Conservation (phyloP, 2,797 vertebrate genomes). For the Bovichtus variegatus region DNA sequence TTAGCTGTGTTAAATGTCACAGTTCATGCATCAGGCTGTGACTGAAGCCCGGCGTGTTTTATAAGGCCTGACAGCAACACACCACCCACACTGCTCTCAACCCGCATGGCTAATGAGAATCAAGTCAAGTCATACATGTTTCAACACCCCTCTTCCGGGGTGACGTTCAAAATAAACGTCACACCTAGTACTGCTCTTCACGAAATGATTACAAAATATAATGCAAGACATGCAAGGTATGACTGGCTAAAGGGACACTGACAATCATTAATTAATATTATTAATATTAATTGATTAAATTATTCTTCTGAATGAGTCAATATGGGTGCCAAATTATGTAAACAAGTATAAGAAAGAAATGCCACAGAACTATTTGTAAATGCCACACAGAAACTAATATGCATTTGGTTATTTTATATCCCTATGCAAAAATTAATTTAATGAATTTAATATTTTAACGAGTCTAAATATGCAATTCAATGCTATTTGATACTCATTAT, state of each 20-base stretch:
- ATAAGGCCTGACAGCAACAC: slow-evolving; percentile 61
- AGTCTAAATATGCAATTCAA: too few relatives aligned
- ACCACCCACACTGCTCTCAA: slow-evolving; percentile 4
- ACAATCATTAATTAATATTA: too few relatives aligned
- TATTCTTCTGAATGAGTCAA: too few relatives aligned
- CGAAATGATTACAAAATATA: neutral
- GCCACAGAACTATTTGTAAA: too few relatives aligned
- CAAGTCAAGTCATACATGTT: accelerated
- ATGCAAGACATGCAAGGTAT: neutral
- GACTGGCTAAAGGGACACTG: neutral
- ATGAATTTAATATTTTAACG: too few relatives aligned
- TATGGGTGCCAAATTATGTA: too few relatives aligned
- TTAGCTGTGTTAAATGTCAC: slow-evolving; percentile 1
- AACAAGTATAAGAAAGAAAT: too few relatives aligned
- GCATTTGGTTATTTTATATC: neutral
- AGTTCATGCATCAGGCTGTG: neutral
- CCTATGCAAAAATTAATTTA: too few relatives aligned
- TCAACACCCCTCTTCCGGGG: neutral
- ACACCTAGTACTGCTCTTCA: too few relatives aligned
- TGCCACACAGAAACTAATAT: neutral
- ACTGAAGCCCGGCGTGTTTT: slow-evolving; percentile 26
- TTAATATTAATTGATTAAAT: too few relatives aligned
- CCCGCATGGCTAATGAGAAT: slow-evolving; percentile 58
- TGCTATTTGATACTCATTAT: too few relatives aligned
- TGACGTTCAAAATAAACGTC: slow-evolving; percentile 37